A percentile compares a stretch with the other conserved stretches of the same genome.
phyloP scores from a whole-genome alignment of 2,888 invertebrate species.

The Celastrina argiolus region DNA sequence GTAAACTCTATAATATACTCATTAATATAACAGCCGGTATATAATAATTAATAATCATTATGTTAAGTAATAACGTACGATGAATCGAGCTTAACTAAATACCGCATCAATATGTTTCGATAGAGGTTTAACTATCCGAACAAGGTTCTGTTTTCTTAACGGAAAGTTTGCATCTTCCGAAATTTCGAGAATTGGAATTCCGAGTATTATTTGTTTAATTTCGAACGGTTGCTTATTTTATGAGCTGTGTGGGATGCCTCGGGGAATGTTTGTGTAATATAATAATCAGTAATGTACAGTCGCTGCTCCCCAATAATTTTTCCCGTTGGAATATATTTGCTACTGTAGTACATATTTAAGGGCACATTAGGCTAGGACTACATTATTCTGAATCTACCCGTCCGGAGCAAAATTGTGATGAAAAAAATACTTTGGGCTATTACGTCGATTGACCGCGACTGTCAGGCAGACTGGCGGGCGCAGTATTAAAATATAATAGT shows the following conservation, averaged over 20 bases:
- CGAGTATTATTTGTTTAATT: slow-evolving; percentile 4
- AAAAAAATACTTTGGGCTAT: no score
- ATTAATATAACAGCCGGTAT: no score
- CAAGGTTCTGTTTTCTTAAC: slow-evolving; percentile 7
- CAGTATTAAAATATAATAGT: no score
- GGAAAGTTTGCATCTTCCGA: neutral
- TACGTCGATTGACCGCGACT: no score
- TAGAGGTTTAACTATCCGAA: neutral
- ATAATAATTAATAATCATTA: neutral
- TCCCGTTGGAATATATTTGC: neutral
- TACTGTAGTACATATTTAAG: neutral
- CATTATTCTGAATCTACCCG: no score
- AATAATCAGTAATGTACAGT: neutral
- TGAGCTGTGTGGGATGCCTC: neutral
- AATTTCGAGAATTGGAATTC: neutral
- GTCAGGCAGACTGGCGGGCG: no score
- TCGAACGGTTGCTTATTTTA: slow-evolving; percentile 12
- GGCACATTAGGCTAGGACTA: no score
- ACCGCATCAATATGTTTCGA: neutral
- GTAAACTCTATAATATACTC: no score
- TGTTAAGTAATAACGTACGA: neutral
- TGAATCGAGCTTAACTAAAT: neutral
- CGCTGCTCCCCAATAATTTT: neutral
- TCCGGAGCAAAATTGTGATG: no score
- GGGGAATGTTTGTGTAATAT: neutral